phyloP scores from a whole-genome alignment of 2,888 invertebrate genomes.

The Leptinotarsa rubiginosa region DNA sequence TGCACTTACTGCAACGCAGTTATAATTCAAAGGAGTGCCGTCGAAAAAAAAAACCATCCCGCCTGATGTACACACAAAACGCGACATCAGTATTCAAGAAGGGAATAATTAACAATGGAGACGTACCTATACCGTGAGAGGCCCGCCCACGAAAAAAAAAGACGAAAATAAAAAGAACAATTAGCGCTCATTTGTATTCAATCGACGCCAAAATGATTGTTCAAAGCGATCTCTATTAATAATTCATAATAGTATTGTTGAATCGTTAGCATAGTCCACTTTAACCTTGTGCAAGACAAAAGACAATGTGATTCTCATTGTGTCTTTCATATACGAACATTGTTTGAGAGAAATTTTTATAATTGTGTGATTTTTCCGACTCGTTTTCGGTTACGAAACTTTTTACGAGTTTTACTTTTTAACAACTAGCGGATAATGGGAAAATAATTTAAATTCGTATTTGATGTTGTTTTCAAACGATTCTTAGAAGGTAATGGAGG shows the following conservation, averaged over 20 bases:
- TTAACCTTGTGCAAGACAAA: conserved; percentile 42
- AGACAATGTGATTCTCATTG: conserved; percentile 43
- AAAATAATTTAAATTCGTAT: background rate
- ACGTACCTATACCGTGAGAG: conserved; percentile 19
- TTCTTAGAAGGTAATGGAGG: background rate
- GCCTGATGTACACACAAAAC: conserved; percentile 3
- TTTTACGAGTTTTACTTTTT: conserved; percentile 23
- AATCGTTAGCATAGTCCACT: conserved; percentile 35
- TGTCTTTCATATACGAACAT: conserved; percentile 29
- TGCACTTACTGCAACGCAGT: conserved; percentile 6
- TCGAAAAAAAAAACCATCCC: conserved; percentile 8
- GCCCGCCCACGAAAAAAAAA: conserved; percentile 37
- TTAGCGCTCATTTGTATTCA: conserved; percentile 35
- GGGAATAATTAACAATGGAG: conserved; percentile 27
- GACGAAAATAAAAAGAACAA: conserved; percentile 30
- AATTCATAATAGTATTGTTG: conserved; percentile 29
- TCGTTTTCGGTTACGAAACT: conserved; percentile 29
- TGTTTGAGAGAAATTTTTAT: conserved; percentile 32
- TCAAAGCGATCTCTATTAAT: conserved; percentile 22
- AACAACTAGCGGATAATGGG: conserved; percentile 1
- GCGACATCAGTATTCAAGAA: conserved; percentile 24
- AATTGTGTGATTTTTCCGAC: conserved; percentile 33
- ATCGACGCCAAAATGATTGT: conserved; percentile 20
- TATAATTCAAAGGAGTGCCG: conserved; percentile 12
- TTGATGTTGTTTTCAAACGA: background rate